These are phyloP conservation scores for Cantharis nigra DNA, from an alignment of 2,888 invertebrate genomes.

Conservation along the genomic window DNA sequence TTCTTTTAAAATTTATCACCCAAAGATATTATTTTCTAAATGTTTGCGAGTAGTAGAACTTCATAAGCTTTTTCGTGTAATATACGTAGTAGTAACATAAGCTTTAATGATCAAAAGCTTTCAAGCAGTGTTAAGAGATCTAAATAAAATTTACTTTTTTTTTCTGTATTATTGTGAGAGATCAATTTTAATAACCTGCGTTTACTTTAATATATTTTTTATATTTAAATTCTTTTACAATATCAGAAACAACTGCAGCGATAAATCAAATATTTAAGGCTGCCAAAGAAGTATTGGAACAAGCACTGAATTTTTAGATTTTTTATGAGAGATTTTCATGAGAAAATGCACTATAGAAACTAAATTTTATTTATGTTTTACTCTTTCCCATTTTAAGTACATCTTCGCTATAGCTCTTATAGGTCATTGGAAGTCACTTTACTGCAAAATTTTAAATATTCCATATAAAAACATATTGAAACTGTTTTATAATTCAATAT, in stretches of 20 bases:
- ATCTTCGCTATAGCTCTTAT: not conserved
- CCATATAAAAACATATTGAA: not conserved
- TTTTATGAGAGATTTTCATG: not conserved
- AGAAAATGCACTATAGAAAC: not conserved
- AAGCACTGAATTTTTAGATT: not conserved
- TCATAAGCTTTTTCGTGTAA: conserved; percentile 11
- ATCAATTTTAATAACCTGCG: not conserved
- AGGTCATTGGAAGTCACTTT: not conserved
- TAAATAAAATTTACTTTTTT: conserved; percentile 12
- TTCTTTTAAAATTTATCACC: not conserved
- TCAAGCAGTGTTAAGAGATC: conserved; percentile 10
- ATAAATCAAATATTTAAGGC: not conserved
- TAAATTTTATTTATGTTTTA: not conserved
- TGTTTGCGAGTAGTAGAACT: not conserved
- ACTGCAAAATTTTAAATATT: not conserved
- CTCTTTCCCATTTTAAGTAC: not conserved
- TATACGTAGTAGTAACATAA: not conserved
- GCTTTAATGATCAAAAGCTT: conserved; percentile 21
- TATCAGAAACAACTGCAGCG: not conserved
- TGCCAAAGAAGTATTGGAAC: not conserved
- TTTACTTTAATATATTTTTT: not conserved
- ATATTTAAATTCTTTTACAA: not conserved
- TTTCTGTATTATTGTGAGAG: not conserved
- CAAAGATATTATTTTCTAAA: not conserved
- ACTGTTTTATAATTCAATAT: not conserved